phyloP scores from a whole-genome alignment of 2,113 vertebrate species.

The human region DNA sequence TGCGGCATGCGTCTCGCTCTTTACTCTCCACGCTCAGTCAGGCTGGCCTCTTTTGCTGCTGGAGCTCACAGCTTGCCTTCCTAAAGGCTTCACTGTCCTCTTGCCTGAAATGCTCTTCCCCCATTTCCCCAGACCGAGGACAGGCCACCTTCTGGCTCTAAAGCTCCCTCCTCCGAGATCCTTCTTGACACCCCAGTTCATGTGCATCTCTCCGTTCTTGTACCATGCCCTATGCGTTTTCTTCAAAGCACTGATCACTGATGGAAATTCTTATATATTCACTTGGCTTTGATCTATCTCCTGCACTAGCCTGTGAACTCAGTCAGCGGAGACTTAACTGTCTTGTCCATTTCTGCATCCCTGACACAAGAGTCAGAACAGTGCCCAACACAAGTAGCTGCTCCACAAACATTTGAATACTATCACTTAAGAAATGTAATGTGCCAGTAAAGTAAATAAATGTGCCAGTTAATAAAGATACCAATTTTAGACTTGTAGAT shows the following conservation, averaged over 20 bases:
- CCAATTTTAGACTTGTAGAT: neutral
- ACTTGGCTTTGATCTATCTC: neutral
- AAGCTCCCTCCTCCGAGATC: neutral
- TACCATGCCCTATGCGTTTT: rapidly evolving
- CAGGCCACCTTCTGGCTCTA: neutral
- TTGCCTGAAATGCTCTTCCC: neutral
- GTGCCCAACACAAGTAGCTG: neutral
- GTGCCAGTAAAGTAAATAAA: too few species aligned
- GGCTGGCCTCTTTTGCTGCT: neutral
- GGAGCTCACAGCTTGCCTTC: neutral
- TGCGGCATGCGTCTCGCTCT: neutral
- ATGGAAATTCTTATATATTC: neutral
- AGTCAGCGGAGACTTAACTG: neutral
- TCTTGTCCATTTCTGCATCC: neutral
- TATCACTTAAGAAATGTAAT: neutral
- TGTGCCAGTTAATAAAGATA: neutral
- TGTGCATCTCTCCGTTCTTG: neutral
- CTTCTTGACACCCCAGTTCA: neutral
- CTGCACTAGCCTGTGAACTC: neutral
- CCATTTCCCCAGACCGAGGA: neutral
- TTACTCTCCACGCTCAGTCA: neutral
- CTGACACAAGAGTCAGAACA: neutral
- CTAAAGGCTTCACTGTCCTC: neutral
- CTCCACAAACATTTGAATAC: neutral
- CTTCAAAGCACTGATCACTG: neutral